Evolutionary conservation across 2,888 invertebrate species (phyloP), one percentile per base, ranked within the genome.

Genomic region (Acanthacorydalis orientalis): DNA sequence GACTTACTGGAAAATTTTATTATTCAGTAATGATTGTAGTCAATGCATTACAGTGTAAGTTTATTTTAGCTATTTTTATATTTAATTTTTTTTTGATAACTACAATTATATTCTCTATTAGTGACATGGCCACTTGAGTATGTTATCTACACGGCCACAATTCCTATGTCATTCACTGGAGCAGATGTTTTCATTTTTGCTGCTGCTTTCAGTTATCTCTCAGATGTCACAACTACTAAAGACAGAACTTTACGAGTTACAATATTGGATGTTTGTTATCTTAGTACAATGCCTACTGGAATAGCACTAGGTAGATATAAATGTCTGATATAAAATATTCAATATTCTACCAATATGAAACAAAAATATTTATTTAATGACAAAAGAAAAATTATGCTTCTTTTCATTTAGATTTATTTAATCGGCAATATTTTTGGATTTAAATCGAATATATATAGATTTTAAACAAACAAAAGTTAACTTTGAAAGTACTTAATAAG

Each of bases 251-350:
- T 85, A 15, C 69, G 90, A 50, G 80, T 91, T 4, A 84, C 87
- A 0, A 77, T 92, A 44, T 63, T 91, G 47, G 91, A 92, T 59
- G 76, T 83, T 0, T 78, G 83, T 56, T 86, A 89, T 58, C 73
- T 91, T 54, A 76, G 80, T 48, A 83, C 91, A 0, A 84, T 88
- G 75, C 89, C 90, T 0, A 72, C 78, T 1, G 91, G 92, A 40
- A 77, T 86, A 7, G 82, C 83, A 31, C 58, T 83, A 51, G 86
- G 84, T 72, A 70, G 69, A 58, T 57, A 10, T 52, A 65, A 40
- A 53, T 65, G 10, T 37, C 15, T 33, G 23, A n/a, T 39, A 33
- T 47, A 10, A 16, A 15, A n/a, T n/a, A 15, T 38, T 35, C 23
- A 11, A 39, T 23, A 37, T 7, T 4, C 23, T 23, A 23, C 23